Base-by-base conservation (phyloP, 2,113 vertebrate genomes). In the Triplophysa rosa region DNA sequence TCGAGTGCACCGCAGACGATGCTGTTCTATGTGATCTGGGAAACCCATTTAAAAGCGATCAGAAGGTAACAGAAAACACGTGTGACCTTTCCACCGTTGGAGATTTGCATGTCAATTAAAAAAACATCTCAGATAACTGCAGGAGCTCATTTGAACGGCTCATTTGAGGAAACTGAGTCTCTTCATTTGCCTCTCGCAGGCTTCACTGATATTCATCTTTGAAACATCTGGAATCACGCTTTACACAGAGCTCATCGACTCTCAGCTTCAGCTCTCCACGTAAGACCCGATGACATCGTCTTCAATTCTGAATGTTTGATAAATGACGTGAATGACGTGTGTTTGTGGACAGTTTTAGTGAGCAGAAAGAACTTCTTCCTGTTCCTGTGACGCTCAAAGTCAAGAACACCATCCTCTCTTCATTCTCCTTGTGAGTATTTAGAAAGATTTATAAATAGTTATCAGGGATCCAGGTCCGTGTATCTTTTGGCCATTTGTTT, bases 11-110 rank as follows among this genome's bases (percentile, higher is more conserved):
- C 0, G 23, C 58, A 1, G 85, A 88, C 0, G 85, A 66, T 42
- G 91, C 86, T 0, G 87, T 96, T 63, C 67, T 94, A 16, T 99
- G 97, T 4, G 92, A 97, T 2, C 87, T 99, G 84, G 97, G 95
- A 12, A 98, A 98, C 85, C 98, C 98, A 12, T 93, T 99, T 42
- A 95, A 92, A 88, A 92, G 87, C 86, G 93, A 94, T 37, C 91
- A 94, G 69, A 87, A 80, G 92, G 96, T 98, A 82, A 16, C 29
- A 58, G 23, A 11, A 54, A 49, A 75, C 40, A 13, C 16, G 33
- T 24, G 1, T 26, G 10, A 62, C 56, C 58, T 74, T 74, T 47
- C 71, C 16, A 58, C 54, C 4, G 16, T 6, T 19, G 9, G 24
- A 62, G 56, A 74, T 63, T 47, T 74, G 71, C 23, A 47, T 62